These are phyloP conservation scores for Oncorhynchus kisutch DNA, from an alignment of 2,113 vertebrate genomes.

Conservation along the genomic window DNA sequence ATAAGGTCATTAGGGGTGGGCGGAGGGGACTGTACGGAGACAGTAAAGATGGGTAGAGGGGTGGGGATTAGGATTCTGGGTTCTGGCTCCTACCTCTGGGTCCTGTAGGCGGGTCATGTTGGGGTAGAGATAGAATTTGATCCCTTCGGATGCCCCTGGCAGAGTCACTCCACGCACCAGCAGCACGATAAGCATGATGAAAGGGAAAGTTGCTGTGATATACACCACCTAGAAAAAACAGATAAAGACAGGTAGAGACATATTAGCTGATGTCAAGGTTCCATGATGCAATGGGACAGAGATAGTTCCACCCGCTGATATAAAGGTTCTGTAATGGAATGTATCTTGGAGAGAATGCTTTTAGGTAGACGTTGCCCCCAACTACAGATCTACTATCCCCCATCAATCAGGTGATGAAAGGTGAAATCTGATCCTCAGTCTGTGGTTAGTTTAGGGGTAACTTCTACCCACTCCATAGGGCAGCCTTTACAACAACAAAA, in stretches of 20 bases:
- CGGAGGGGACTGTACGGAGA: too few species aligned
- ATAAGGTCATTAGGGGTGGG: too few species aligned
- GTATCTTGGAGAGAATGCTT: too few species aligned
- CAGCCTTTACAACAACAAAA: too few species aligned
- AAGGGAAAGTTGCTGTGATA: constrained; percentile 95
- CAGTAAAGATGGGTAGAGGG: background rate
- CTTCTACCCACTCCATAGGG: too few species aligned
- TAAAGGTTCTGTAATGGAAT: too few species aligned
- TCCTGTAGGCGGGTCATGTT: constrained; percentile 87
- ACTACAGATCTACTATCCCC: too few species aligned
- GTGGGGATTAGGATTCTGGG: constrained; percentile 61
- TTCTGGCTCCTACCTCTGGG: constrained; percentile 81
- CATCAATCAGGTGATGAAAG: too few species aligned
- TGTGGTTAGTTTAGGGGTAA: too few species aligned
- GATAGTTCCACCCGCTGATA: constrained; percentile 93
- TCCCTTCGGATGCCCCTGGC: constrained; percentile 90
- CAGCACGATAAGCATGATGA: constrained; percentile 94
- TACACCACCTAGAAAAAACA: constrained; percentile 80
- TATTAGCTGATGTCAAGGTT: constrained; percentile 64
- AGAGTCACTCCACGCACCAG: constrained; percentile 93
- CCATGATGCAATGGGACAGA: constrained; percentile 75
- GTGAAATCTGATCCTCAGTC: too few species aligned
- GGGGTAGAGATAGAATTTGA: constrained; percentile 98
- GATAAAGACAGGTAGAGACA: constrained; percentile 64
- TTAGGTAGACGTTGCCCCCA: too few species aligned